Evolutionary conservation across 2,797 vertebrate genomes (phyloP).

Genomic region (Acipenser transmontanus): DNA sequence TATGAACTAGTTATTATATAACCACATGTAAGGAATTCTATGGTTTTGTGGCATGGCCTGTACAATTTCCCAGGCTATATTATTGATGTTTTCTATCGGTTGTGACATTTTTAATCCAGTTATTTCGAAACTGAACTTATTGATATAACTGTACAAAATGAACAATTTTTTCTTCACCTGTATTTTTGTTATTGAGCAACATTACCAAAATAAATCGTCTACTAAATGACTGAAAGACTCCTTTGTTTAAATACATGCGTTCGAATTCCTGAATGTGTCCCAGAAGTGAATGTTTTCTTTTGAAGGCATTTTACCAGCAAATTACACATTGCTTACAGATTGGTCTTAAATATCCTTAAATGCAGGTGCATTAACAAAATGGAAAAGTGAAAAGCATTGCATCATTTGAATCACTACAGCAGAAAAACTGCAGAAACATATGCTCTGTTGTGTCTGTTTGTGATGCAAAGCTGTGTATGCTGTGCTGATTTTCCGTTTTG

Average conservation of each 20-base stretch:
- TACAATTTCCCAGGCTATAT: slow-evolving; percentile 42
- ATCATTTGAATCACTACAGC: too few species aligned
- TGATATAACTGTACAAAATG: slow-evolving; percentile 67
- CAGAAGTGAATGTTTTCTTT: too few species aligned
- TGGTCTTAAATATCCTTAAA: too few species aligned
- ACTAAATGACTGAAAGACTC: slow-evolving; percentile 39
- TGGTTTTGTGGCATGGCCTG: slow-evolving; percentile 37
- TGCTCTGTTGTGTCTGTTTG: too few species aligned
- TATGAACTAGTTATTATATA: slow-evolving; percentile 23
- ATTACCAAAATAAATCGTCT: slow-evolving; percentile 72
- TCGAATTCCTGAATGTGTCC: too few species aligned
- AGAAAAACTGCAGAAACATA: too few species aligned
- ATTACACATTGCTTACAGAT: too few species aligned
- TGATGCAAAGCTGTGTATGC: too few species aligned
- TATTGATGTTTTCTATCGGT: slow-evolving; percentile 63
- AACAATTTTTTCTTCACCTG: slow-evolving; percentile 70
- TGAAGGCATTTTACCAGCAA: too few species aligned
- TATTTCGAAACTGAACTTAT: slow-evolving; percentile 57
- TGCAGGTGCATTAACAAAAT: too few species aligned
- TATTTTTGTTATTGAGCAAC: slow-evolving; percentile 72
- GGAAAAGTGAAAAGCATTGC: too few species aligned
- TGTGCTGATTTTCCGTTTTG: too few species aligned
- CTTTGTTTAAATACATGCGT: not conserved
- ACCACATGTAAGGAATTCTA: slow-evolving; percentile 30
- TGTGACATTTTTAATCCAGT: slow-evolving; percentile 55